These are phyloP conservation scores for Hyla sarda DNA, from an alignment of 2,113 vertebrate species.

Conservation along the genomic window DNA sequence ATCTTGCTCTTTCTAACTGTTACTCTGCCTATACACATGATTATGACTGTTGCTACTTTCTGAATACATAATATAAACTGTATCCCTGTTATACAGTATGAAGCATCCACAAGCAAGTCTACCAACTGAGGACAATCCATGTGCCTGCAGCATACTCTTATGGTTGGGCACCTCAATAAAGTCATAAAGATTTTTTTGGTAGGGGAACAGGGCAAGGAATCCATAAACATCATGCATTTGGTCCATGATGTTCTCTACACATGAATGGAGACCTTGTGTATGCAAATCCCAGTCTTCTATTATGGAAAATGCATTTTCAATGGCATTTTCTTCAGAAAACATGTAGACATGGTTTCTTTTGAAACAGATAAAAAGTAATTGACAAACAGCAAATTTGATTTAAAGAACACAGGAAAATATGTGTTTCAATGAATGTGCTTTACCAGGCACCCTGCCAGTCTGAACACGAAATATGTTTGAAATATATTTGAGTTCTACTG, in stretches of 20 bases:
- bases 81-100: too few species aligned
- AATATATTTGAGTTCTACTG: background rate
- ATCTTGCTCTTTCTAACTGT: too few species aligned
- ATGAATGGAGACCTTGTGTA: background rate
- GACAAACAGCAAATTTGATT: conserved; percentile 13
- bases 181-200: background rate
- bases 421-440: conserved; percentile 3
- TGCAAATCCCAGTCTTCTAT: background rate
- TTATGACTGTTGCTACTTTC: too few species aligned
- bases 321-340: background rate
- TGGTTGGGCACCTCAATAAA: background rate
- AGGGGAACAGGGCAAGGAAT: too few species aligned
- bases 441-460: background rate
- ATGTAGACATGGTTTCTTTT: background rate
- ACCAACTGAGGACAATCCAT: too few species aligned
- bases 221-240: background rate
- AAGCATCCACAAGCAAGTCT: too few species aligned
- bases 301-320: background rate
- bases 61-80: too few species aligned
- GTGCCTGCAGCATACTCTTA: background rate
- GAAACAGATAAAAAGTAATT: conserved; percentile 1
- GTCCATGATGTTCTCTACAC: background rate
- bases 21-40: too few species aligned
- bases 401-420: conserved; percentile 21
- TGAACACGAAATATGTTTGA: background rate